These are phyloP conservation scores for Xiphophorus birchmanni DNA, from an alignment of 2,797 vertebrate species.

Conservation along the genomic window DNA sequence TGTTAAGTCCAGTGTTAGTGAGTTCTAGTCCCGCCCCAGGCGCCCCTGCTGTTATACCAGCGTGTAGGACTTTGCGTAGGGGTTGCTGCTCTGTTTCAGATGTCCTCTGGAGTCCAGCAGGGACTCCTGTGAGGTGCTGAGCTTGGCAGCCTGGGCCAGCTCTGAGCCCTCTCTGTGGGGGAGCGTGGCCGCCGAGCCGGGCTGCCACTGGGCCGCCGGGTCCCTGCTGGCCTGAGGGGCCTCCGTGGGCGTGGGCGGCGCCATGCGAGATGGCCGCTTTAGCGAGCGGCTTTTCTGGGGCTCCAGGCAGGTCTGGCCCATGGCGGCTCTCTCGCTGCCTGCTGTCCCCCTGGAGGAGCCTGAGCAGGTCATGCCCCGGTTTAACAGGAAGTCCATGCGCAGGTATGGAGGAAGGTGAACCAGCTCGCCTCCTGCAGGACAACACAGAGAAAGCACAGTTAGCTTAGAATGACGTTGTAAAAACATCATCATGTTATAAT, in stretches of 20 bases:
- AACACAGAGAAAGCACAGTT: conserved; percentile 13
- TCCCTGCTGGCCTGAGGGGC: conserved; percentile 88
- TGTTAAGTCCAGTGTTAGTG: conserved; percentile 79
- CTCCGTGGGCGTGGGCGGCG: conserved; percentile 91
- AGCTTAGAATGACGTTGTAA: not conserved
- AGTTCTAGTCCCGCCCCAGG: conserved; percentile 77
- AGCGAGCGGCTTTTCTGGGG: conserved; percentile 97
- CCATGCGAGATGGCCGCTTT: conserved; percentile 94
- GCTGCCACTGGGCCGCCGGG: conserved; percentile 90
- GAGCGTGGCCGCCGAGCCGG: conserved; percentile 91
- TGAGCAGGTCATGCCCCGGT: conserved; percentile 86
- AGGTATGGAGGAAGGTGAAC: conserved; percentile 98
- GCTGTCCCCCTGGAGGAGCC: conserved; percentile 77
- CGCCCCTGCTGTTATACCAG: conserved; percentile 94
- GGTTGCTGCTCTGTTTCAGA: conserved; percentile 95
- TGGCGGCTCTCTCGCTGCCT: conserved; percentile 87
- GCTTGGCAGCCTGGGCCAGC: conserved; percentile 95
- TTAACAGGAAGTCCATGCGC: conserved; percentile 98
- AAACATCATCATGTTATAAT: too few species aligned
- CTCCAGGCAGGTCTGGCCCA: conserved; percentile 95
- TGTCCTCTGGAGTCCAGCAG: conserved; percentile 98
- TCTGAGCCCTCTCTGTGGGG: conserved; percentile 96
- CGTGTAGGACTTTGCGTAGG: conserved; percentile 98
- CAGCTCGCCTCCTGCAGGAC: conserved; percentile 87
- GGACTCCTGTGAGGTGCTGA: conserved; percentile 99